Base-by-base conservation (phyloP, 2,888 invertebrate species). In the Junonia oenone region DNA sequence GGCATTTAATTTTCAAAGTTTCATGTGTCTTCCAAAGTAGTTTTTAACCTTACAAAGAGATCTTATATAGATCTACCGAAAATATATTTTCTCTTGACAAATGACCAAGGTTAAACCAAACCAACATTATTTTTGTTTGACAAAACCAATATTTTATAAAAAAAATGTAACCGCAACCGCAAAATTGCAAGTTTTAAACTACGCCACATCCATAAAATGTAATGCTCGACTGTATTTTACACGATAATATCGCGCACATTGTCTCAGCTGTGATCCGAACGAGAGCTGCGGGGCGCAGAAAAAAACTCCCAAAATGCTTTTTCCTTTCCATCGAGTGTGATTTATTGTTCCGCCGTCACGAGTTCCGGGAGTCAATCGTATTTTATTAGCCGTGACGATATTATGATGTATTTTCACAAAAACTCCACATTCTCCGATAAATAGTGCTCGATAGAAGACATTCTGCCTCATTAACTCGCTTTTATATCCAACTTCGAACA, bases 311-410 rank as follows among this genome's bases (percentile, higher is more conserved):
- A 51, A 56, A 60, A 61, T 58, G 63, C 45, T 56, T 62, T 58
- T 58, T 61, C 56, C 59, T 69, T 68, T 55, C 69, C 72, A 78
- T 57, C 40, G 53, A 55, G 48, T 50, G 51, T 62, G 59, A 62
- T 62, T 62, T 62, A 62, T 58, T 43, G 19, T 19, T 45, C 47
- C 78, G 80, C 80, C 76, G 77, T 76, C 67, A 62, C 38, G 38
- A 76, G 76, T 82, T 83, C 80, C 83, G 83, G 82, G 77, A 81
- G 79, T 72, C 78, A 69, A 74, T 68, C 70, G 51, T 76, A 75
- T 79, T 81, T 77, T 81, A 79, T 78, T 77, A 75, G 76, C 68
- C 69, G 63, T 71, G 69, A 73, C 47, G 55, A 33, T 48, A 55
- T 58, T 55, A 33, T 58, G 53, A 58, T 55, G 49, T 45, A 51